Conservation (phyloP, 2,797 vertebrate species). For the Sparus aurata region DNA sequence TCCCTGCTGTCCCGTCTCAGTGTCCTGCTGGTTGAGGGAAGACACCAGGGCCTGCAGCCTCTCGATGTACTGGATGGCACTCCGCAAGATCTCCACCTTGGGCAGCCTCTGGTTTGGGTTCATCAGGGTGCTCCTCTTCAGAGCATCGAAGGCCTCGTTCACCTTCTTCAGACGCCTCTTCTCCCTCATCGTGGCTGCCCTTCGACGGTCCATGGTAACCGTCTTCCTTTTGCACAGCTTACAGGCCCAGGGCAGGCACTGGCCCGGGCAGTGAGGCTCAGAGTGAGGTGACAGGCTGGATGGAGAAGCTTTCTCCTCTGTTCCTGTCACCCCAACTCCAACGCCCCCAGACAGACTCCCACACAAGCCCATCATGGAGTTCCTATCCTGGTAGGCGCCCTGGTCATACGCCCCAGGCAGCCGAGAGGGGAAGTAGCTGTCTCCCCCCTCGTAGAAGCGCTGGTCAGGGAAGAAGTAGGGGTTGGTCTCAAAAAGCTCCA, state of each 20-base stretch:
- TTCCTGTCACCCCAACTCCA: conserved; percentile 75
- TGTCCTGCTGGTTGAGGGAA: conserved; percentile 97
- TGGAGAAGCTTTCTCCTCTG: conserved; percentile 93
- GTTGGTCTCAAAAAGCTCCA: conserved; percentile 99
- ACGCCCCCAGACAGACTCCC: conserved; percentile 81
- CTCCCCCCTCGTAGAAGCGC: conserved; percentile 96
- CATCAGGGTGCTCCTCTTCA: conserved; percentile 96
- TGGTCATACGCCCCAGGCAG: conserved; percentile 90
- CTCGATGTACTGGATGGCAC: conserved; percentile 98
- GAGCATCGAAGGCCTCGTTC: conserved; percentile 97
- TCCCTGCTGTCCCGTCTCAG: conserved; percentile 88
- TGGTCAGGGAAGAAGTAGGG: conserved; percentile 97
- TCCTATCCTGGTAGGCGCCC: conserved; percentile 88
- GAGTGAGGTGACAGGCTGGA: conserved; percentile 85
- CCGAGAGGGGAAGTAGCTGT: conserved; percentile 92
- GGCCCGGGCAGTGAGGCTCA: conserved; percentile 94
- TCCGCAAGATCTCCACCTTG: conserved; percentile 98
- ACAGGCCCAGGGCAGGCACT: conserved; percentile 98
- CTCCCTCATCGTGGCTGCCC: conserved; percentile 95
- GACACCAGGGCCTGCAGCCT: conserved; percentile 96
- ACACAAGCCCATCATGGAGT: conserved; percentile 89
- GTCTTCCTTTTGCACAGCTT: conserved; percentile 97
- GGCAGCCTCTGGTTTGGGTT: conserved; percentile 99
- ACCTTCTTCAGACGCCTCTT: conserved; percentile 97
- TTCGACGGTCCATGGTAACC: conserved; percentile 94